Percentiles rank a stretch among this genome's conserved stretches.
Conservation (phyloP, 2,888 invertebrate species). For the Drymonia ruficornis region DNA sequence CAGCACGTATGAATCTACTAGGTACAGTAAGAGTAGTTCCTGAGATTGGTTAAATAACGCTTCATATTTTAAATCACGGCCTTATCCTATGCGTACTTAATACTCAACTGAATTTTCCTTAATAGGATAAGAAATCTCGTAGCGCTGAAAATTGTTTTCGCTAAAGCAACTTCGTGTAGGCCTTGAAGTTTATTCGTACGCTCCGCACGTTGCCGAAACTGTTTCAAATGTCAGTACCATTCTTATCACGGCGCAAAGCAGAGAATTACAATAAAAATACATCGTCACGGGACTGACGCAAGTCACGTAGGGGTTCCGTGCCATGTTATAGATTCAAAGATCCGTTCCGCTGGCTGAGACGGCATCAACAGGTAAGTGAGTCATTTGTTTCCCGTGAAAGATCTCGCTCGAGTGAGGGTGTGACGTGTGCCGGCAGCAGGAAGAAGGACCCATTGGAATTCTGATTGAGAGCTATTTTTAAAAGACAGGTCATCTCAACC, state of each 20-base stretch:
- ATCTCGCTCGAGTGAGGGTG: conserved; percentile 60
- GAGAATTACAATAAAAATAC: conserved; percentile 59
- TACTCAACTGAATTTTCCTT: not conserved
- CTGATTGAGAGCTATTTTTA: not conserved
- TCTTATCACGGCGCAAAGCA: conserved; percentile 41
- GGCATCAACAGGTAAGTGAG: conserved; percentile 78
- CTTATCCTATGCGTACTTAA: too few relatives aligned
- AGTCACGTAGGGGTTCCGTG: conserved; percentile 59
- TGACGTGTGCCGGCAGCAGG: conserved; percentile 51
- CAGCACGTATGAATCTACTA: too few relatives aligned
- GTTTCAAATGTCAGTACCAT: conserved; percentile 45
- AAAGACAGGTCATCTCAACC: not conserved
- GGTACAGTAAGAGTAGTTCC: too few relatives aligned
- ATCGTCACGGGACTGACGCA: conserved; percentile 52
- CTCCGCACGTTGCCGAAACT: conserved; percentile 36
- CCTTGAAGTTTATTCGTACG: conserved; percentile 24
- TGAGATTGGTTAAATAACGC: too few relatives aligned
- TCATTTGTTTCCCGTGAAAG: conserved; percentile 70
- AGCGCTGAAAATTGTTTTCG: not conserved
- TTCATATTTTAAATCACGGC: too few relatives aligned
- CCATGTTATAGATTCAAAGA: conserved; percentile 51
- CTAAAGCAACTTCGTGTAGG: not conserved
- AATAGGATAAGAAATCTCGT: not conserved
- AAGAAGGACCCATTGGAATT: conserved; percentile 47
- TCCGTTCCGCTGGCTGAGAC: conserved; percentile 49